Percentiles rank a stretch among this genome's conserved stretches.
Evolutionary conservation across 2,888 invertebrate species (phyloP).

Genomic region (Pimpla rufipes): DNA sequence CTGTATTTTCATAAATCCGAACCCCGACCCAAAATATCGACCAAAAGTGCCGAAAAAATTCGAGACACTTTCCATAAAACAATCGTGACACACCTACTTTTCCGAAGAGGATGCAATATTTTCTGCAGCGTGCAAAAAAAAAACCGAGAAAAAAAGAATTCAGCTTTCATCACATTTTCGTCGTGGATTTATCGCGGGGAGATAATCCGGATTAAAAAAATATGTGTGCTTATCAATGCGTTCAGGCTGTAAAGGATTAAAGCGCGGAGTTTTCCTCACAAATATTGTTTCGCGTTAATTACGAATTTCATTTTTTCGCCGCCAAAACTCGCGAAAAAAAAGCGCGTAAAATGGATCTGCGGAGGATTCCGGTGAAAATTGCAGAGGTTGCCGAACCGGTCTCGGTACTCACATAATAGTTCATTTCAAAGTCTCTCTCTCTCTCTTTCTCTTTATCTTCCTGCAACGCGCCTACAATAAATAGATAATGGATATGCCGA

Average conservation of each 20-base stretch:
- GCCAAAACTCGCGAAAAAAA: background rate
- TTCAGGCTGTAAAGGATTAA: background rate
- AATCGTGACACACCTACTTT: no score
- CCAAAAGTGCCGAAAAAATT: no score
- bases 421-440: background rate
- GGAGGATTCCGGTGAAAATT: background rate
- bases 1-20: no score
- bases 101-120: no score
- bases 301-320: background rate
- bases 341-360: background rate
- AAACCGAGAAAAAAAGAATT: background rate
- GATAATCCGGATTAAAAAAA: slow-evolving; percentile 18
- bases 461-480: slow-evolving; percentile 49
- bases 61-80: no score
- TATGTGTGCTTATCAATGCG: background rate
- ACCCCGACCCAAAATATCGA: no score
- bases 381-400: background rate
- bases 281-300: background rate
- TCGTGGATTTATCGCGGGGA: background rate
- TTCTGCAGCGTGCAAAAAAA: no score
- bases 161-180: background rate
- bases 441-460: background rate
- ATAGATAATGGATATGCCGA: slow-evolving; percentile 71
- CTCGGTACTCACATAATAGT: background rate
- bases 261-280: background rate